Conservation (phyloP, 2,888 invertebrate genomes). For the Pardosa pseudoannulata region DNA sequence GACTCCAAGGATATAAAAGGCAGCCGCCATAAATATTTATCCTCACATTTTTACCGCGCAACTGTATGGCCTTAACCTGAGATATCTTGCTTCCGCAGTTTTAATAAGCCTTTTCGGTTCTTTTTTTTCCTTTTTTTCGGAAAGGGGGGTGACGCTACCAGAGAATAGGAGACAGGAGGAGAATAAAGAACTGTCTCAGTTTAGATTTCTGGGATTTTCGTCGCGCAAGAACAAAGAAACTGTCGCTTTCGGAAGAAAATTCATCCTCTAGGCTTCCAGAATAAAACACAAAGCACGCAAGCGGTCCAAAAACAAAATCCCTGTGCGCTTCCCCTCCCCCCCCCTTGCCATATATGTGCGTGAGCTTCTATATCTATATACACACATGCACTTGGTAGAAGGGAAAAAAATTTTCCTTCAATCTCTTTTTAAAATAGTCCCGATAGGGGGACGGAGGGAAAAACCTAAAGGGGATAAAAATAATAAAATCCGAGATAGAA, state of each 20-base stretch:
- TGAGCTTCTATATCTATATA: background rate
- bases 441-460: conserved; percentile 27
- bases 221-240: conserved; percentile 3
- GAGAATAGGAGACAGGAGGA: background rate
- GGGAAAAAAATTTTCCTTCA: conserved; percentile 45
- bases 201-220: background rate
- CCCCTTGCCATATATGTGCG: background rate
- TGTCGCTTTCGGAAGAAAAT: background rate
- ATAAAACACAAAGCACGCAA: conserved; percentile 14
- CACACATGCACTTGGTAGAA: background rate
- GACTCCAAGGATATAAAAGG: too few relatives aligned
- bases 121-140: background rate
- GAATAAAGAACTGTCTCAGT: background rate
- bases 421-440: conserved; percentile 67
- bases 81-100: background rate
- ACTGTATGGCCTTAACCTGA: background rate
- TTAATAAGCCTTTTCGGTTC: background rate
- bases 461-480: conserved; percentile 63
- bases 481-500: conserved; percentile 69
- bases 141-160: background rate
- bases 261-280: background rate
- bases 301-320: conserved; percentile 11
- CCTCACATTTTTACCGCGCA: too few relatives aligned
- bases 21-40: background rate
- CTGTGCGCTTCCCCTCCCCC: background rate